Conservation (phyloP, 2,888 invertebrate genomes). For the Piscicola geometra region DNA sequence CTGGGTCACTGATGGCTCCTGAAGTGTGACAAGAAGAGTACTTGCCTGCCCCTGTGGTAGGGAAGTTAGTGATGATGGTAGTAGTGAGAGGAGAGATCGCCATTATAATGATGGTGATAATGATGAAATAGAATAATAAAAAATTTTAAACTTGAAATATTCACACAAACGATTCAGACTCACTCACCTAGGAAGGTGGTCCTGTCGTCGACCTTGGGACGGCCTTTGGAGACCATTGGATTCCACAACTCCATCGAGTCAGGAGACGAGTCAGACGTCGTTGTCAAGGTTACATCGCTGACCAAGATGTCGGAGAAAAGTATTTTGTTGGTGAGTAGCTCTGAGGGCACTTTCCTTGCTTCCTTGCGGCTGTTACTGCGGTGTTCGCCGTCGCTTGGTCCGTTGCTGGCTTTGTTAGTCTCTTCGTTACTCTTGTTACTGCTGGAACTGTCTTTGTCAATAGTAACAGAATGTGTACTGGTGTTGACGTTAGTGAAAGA, state of each 20-base stretch:
- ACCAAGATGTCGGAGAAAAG: constrained; percentile 26
- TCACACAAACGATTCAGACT: too few species aligned
- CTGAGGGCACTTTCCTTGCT: not conserved
- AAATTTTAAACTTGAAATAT: too few species aligned
- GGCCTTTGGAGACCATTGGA: not conserved
- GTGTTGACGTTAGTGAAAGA: not conserved
- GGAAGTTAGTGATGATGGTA: too few species aligned
- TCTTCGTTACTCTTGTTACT: not conserved
- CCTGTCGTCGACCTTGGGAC: constrained; percentile 3
- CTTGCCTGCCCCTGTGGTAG: constrained; percentile 1
- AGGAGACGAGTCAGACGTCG: constrained; percentile 29
- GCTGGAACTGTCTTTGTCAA: not conserved
- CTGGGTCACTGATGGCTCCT: constrained; percentile 28
- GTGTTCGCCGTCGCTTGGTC: not conserved
- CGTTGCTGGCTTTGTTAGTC: not conserved
- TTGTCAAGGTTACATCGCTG: constrained; percentile 21
- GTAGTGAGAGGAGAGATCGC: too few species aligned
- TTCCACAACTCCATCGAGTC: constrained; percentile 26
- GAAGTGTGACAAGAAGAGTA: constrained; percentile 6
- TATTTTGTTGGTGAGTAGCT: constrained; percentile 5
- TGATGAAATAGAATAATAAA: too few species aligned
- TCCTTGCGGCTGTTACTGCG: constrained; percentile 9
- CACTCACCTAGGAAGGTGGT: not conserved
- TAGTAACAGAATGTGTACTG: too few species aligned
- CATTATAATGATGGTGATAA: too few species aligned